Percentiles rank a stretch among this genome's conserved stretches.
Conservation (phyloP, 2,888 invertebrate genomes). For the Ypsolopha scabrella region DNA sequence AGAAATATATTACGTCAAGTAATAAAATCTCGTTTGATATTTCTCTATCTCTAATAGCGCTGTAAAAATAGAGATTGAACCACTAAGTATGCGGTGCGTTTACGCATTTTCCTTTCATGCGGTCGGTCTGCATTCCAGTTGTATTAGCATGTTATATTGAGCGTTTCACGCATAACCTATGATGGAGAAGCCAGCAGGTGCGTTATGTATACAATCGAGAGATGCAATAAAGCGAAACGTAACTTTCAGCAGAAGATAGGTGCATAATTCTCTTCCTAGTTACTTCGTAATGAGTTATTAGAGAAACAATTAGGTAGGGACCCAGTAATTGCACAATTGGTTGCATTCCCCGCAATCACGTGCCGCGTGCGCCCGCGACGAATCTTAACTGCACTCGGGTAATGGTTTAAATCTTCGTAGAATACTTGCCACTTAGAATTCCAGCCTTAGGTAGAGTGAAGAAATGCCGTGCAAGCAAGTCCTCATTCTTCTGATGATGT, state of each 20-base stretch:
- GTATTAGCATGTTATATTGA: constrained; percentile 20
- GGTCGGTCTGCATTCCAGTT: constrained; percentile 27
- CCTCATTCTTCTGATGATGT: constrained; percentile 35
- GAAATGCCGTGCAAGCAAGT: constrained; percentile 26
- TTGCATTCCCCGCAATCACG: constrained; percentile 14
- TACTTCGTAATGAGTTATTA: constrained; percentile 9
- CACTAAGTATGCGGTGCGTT: constrained; percentile 11
- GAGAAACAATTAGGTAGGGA: constrained; percentile 15
- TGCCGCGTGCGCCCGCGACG: constrained; percentile 16
- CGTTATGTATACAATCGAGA: background rate
- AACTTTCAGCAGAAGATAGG: constrained; percentile 14
- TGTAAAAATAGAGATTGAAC: background rate
- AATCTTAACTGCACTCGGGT: constrained; percentile 27
- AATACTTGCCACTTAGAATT: constrained; percentile 50
- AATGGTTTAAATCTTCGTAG: constrained; percentile 24
- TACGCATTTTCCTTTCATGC: constrained; percentile 11
- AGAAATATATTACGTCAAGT: background rate
- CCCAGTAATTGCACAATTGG: constrained; percentile 24
- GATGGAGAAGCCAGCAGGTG: background rate
- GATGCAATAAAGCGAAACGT: constrained; percentile 6
- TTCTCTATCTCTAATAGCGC: background rate
- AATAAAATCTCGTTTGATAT: background rate
- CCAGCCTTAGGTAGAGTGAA: constrained; percentile 28
- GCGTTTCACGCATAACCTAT: background rate
- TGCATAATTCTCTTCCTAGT: background rate